phyloP scores from a whole-genome alignment of 2,797 vertebrate genomes.

The Anas acuta region DNA sequence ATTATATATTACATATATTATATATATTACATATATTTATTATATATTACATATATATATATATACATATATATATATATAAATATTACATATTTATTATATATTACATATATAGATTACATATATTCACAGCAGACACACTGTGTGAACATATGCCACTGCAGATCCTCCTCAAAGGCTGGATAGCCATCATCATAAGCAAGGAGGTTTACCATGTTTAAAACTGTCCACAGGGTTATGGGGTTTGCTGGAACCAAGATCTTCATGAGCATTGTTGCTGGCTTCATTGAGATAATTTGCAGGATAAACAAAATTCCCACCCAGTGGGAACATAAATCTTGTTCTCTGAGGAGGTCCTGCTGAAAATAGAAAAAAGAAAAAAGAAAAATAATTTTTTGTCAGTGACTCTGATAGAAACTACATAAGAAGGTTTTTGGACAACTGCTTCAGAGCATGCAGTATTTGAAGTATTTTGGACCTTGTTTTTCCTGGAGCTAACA shows the following conservation, averaged over 20 bases:
- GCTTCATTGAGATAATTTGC: background rate
- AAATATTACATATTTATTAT: no score
- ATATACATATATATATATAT: no score
- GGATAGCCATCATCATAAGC: background rate
- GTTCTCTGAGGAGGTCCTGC: background rate
- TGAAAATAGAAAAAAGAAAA: background rate
- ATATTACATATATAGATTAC: background rate
- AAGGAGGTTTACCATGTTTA: background rate
- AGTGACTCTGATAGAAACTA: background rate
- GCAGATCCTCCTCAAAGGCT: background rate
- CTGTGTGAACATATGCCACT: background rate
- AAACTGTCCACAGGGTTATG: background rate
- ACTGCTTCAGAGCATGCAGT: background rate
- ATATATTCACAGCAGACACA: background rate
- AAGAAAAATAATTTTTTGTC: background rate
- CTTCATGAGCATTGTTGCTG: background rate
- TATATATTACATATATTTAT: no score
- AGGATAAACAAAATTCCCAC: background rate
- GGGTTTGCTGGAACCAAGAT: background rate
- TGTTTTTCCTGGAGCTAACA: background rate
- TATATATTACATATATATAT: no score
- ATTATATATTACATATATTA: no score
- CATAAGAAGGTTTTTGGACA: background rate
- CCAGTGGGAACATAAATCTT: background rate
- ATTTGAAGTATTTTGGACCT: background rate